Evolutionary conservation across 2,888 invertebrate genomes (phyloP).

Genomic region (Ochropleura plecta): DNA sequence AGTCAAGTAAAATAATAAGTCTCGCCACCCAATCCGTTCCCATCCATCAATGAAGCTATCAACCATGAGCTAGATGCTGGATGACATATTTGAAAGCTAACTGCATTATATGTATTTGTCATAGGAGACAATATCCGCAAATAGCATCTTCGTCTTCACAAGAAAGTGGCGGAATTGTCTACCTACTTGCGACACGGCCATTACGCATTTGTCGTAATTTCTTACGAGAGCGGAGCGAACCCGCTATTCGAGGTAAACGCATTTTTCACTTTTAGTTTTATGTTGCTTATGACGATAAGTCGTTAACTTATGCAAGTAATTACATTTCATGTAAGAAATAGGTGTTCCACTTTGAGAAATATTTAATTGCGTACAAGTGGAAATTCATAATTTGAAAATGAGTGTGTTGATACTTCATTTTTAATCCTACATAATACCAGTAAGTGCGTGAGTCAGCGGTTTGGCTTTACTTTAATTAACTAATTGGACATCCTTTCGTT

Average conservation of each 20-base stretch:
- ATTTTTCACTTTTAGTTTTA: slow-evolving; percentile 66
- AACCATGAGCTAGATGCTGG: slow-evolving; percentile 21
- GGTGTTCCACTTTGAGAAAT: slow-evolving; percentile 41
- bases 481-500: slow-evolving; percentile 22
- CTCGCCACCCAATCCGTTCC: neutral
- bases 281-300: slow-evolving; percentile 41
- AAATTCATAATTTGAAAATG: slow-evolving; percentile 31
- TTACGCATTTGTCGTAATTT: slow-evolving; percentile 86
- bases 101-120: slow-evolving; percentile 43
- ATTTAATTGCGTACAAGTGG: slow-evolving; percentile 14
- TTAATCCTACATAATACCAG: neutral
- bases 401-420: slow-evolving; percentile 2
- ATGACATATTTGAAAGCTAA: slow-evolving; percentile 63
- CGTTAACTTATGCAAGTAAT: slow-evolving; percentile 57
- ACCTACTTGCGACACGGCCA: slow-evolving; percentile 82
- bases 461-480: slow-evolving; percentile 11
- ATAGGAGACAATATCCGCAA: slow-evolving; percentile 67
- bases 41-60: slow-evolving; percentile 20
- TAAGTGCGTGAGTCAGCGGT: slow-evolving; percentile 5
- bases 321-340: slow-evolving; percentile 47
- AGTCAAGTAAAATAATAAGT: slow-evolving; percentile 14
- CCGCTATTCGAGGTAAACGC: slow-evolving; percentile 74
- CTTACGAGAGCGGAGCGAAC: slow-evolving; percentile 83
- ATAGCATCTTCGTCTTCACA: slow-evolving; percentile 75
- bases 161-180: slow-evolving; percentile 77